phyloP scores from a whole-genome alignment of 92 coral and sea anemone genomes.

The Micromussa lordhowensis region DNA sequence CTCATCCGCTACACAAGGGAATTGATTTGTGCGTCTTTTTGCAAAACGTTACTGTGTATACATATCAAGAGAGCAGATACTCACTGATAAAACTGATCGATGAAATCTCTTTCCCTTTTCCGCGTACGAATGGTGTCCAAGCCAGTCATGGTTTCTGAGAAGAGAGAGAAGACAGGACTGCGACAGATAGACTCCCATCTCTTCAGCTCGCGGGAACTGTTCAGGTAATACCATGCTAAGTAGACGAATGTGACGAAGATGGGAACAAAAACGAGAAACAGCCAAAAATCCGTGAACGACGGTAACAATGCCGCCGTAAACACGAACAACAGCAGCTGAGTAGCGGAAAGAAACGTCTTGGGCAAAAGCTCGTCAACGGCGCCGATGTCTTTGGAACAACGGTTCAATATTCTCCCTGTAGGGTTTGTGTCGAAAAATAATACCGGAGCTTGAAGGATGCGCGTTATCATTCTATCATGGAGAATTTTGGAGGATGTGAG shows the following conservation, averaged over 20 bases:
- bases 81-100: constrained; percentile 9
- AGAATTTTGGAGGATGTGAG: constrained; percentile 45
- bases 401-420: constrained; percentile 58
- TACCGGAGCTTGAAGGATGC: constrained; percentile 36
- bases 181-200: constrained; percentile 61
- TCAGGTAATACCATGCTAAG: constrained; percentile 55
- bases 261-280: constrained; percentile 8
- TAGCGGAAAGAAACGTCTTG: constrained; percentile 6
- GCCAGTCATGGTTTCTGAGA: constrained; percentile 58
- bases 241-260: background rate
- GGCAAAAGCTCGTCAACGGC: constrained; percentile 47
- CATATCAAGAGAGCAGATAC: background rate
- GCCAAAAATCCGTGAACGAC: constrained; percentile 16
- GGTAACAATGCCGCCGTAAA: constrained; percentile 17
- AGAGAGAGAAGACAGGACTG: constrained; percentile 64
- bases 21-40: too few species aligned
- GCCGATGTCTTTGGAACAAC: constrained; percentile 61
- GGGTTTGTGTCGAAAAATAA: constrained; percentile 64
- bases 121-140: constrained; percentile 49
- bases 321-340: constrained; percentile 2
- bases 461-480: constrained; percentile 23
- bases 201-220: constrained; percentile 64
- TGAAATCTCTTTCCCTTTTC: constrained; percentile 23
- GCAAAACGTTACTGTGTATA: too few species aligned
- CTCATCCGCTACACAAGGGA: too few species aligned